A percentile compares a stretch with the other conserved stretches of the same genome.
Conservation (phyloP, 2,113 vertebrate genomes). For the Hassar affinis region DNA sequence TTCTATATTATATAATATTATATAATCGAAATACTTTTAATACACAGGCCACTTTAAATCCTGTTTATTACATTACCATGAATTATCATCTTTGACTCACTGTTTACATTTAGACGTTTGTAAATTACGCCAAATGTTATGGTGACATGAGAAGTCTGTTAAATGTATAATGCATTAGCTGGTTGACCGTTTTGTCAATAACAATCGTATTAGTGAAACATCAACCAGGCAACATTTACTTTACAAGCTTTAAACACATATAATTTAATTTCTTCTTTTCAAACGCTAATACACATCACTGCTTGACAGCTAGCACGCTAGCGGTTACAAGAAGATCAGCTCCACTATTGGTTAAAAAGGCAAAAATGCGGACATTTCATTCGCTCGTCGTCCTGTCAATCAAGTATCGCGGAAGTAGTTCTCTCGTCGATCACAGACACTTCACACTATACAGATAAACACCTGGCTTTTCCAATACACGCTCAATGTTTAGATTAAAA, state of each 20-base stretch:
- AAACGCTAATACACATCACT: neutral
- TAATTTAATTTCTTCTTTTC: neutral
- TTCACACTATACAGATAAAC: neutral
- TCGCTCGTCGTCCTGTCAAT: constrained; percentile 37
- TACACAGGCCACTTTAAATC: no score
- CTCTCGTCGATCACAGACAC: neutral
- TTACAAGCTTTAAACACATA: neutral
- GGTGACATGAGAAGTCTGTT: no score
- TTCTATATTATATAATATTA: no score
- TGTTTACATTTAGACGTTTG: neutral
- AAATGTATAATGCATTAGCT: neutral
- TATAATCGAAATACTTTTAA: no score
- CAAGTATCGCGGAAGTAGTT: constrained; percentile 41
- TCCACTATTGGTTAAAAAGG: constrained; percentile 26
- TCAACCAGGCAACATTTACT: neutral
- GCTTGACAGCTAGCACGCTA: neutral
- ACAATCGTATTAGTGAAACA: neutral
- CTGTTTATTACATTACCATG: neutral
- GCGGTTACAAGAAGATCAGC: neutral
- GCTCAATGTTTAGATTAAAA: neutral
- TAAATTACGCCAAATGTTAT: neutral
- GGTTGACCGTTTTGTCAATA: neutral
- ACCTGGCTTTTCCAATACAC: neutral
- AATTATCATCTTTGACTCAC: neutral
- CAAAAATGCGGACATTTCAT: constrained; percentile 1